Evolutionary conservation across 2,888 invertebrate genomes (phyloP), one percentile per base, ranked within the genome.

Genomic region (Selenia dentaria): DNA sequence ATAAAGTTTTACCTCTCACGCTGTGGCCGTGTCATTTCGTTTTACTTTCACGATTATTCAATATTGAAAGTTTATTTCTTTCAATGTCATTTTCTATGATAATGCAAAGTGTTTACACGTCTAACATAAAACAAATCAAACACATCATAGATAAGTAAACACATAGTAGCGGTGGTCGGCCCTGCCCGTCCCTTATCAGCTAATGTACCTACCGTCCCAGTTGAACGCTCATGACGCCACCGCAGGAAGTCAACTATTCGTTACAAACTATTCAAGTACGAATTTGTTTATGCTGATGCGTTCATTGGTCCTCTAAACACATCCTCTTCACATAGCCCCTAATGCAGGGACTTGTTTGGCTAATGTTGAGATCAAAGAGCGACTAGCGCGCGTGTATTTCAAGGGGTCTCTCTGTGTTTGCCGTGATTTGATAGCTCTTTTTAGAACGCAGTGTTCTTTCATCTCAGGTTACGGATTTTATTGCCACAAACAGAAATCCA

Each of bases 181-280:
- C 67, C 62, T 61, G 59, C 63, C 67, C 64, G 66, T 67, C 68
- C 67, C 74, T 81, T 84, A 83, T 83, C 81, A 75, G 76, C 69
- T 69, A 70, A 57, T 57, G 51, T 53, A 51, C 54, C 63, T 53
- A 51, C 54, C 63, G 67, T 62, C 66, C 67, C 69, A 68, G 62
- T 62, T 59, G 62, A 68, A 56, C 62, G 65, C 56, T 56, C 64
- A 60, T 53, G 54, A 50, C 59, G 59, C 39, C 55, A 57, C 37
- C 41, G 28, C 76, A 78, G 76, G 77, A 76, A 72, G 68, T 57
- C 32, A 61, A 58, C 64, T 60, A 65, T 68, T 70, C 61, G 62
- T 62, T 57, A 36, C 53, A 62, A 64, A 63, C 44, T 47, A 49
- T 53, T 53, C 56, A 68, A 67, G 60, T 65, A 67, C 60, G 49